Evolutionary conservation across 2,888 invertebrate species (phyloP).

Genomic region (Phortica magna): DNA sequence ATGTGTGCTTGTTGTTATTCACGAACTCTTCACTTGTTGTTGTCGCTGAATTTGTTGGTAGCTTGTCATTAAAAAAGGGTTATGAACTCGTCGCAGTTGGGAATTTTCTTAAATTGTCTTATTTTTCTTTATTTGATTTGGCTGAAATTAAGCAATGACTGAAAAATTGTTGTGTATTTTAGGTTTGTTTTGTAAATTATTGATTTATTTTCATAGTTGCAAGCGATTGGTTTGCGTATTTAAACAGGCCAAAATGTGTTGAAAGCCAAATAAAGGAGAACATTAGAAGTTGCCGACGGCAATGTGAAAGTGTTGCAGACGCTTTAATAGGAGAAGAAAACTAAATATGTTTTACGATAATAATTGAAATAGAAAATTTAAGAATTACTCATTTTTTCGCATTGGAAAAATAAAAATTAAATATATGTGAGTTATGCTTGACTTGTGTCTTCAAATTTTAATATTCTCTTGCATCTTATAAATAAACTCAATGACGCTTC

Average conservation of each 20-base stretch:
- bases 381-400: too few species aligned
- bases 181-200: slow-evolving; percentile 61
- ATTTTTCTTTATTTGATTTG: slow-evolving; percentile 43
- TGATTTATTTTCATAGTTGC: slow-evolving; percentile 53
- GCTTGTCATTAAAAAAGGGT: slow-evolving; percentile 22
- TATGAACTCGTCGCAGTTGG: slow-evolving; percentile 13
- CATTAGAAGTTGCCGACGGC: slow-evolving; percentile 8
- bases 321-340: neutral
- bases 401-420: too few species aligned
- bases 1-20: neutral
- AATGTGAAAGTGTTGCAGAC: slow-evolving; percentile 35
- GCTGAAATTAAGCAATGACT: slow-evolving; percentile 62
- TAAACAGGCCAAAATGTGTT: neutral
- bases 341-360: neutral
- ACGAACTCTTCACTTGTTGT: neutral
- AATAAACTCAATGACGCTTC: too few species aligned
- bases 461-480: too few species aligned
- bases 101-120: slow-evolving; percentile 42
- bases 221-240: slow-evolving; percentile 41
- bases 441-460: too few species aligned
- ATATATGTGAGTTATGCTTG: too few species aligned
- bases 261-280: neutral
- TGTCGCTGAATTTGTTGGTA: neutral
- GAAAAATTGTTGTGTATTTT: slow-evolving; percentile 50
- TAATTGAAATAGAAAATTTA: too few species aligned